These are phyloP conservation scores for Drosophila mimica DNA, from an alignment of 2,888 invertebrate genomes.

Conservation along the genomic window DNA sequence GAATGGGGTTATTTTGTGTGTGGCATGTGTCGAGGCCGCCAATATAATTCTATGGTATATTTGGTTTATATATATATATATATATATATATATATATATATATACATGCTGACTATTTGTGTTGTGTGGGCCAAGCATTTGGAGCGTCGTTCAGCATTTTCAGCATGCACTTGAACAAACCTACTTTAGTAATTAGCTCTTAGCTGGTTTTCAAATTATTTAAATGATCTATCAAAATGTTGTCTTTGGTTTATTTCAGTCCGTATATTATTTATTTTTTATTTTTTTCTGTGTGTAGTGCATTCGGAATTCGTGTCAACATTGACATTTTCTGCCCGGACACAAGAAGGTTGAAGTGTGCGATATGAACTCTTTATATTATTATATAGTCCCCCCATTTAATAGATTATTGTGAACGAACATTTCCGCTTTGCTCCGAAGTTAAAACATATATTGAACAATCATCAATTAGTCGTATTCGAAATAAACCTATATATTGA, in stretches of 20 bases:
- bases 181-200: slow-evolving; percentile 1
- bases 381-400: background rate
- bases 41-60: slow-evolving; percentile 37
- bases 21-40: slow-evolving; percentile 54
- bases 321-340: background rate
- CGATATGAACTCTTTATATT: background rate
- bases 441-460: background rate
- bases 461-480: background rate
- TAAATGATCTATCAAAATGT: background rate
- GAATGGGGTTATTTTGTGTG: slow-evolving; percentile 19
- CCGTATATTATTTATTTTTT: background rate
- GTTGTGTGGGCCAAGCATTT: slow-evolving; percentile 29
- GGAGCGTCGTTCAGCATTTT: slow-evolving; percentile 27
- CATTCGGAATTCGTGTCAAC: background rate
- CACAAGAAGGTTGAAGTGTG: background rate
- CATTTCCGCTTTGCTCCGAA: slow-evolving; percentile 2
- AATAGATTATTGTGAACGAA: background rate
- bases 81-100: background rate
- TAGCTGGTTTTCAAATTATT: background rate
- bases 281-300: background rate
- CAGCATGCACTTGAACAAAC: slow-evolving; percentile 12
- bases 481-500: background rate
- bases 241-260: background rate
- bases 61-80: background rate
- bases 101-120: background rate